Evolutionary conservation across 2,113 vertebrate genomes (phyloP).

Genomic region (Rynchops niger): DNA sequence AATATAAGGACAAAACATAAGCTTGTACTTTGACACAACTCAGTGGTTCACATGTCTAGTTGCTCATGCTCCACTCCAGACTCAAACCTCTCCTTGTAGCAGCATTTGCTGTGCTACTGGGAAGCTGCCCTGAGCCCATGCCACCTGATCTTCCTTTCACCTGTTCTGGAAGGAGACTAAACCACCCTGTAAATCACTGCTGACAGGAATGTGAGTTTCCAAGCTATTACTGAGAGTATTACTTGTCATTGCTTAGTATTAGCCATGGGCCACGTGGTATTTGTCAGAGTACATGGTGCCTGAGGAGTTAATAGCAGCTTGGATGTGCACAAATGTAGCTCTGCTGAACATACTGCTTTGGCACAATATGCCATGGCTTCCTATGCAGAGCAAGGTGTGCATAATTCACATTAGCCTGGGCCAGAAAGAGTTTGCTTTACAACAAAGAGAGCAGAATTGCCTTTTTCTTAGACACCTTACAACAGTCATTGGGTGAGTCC

Average conservation of each 20-base stretch:
- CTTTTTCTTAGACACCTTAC: not conserved
- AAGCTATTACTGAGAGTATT: not conserved
- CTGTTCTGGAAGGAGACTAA: not conserved
- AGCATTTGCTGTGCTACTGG: not conserved
- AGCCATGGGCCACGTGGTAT: not conserved
- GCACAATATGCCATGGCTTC: not conserved
- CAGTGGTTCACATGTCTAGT: not conserved
- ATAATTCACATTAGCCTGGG: not conserved
- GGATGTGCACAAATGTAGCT: not conserved
- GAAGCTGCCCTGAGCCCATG: not conserved
- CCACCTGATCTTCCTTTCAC: not conserved
- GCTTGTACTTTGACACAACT: not conserved
- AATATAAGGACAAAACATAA: not conserved
- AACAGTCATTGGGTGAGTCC: not conserved
- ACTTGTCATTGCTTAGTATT: not conserved
- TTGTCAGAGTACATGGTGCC: not conserved
- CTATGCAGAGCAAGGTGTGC: not conserved
- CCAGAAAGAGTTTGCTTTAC: not conserved
- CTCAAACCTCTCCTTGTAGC: not conserved
- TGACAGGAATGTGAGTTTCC: conserved; percentile 14
- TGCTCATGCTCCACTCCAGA: not conserved
- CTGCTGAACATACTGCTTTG: not conserved
- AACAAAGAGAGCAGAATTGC: not conserved
- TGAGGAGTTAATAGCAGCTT: not conserved
- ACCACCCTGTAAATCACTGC: not conserved